Evolutionary conservation across 2,888 invertebrate genomes (phyloP), one percentile per base, ranked within the genome.

Genomic region (Oligia strigilis): DNA sequence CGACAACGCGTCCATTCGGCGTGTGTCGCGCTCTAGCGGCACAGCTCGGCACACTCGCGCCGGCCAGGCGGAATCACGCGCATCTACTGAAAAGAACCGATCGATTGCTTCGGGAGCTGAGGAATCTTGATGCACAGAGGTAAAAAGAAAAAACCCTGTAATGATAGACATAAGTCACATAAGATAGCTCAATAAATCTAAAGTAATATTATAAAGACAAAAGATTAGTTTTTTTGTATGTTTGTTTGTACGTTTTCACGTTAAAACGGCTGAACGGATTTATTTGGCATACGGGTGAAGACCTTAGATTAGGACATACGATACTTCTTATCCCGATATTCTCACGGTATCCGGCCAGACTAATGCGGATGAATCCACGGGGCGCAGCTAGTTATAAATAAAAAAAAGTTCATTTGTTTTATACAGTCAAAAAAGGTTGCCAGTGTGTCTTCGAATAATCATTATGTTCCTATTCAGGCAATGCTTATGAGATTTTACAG

Each of bases 111-210:
- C 97, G 99, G 23, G 99, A 99, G 93, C 95, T 99, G 80, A 98
- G 99, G 83, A 99, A 99, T 95, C 97, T 99, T 67, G 99, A 99
- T 93, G 98, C 98, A 80, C 99, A 99, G 90, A 97, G 98, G 97
- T 97, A 89, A 43, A 1, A 17, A 17, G 5, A 43, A 5, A 9
- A 58, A 55, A 55, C 55, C 19, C 58, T 58, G 58, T 23, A 58
- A 11, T 58, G 23, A n/a, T 23, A 11, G 23, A 58, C 23, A 4
- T 58, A 40, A 40, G 5, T 40, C 40, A 6, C 40, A 6, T 40
- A 23, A n/a, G 11, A 58, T n/a, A 23, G 11, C 23, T 58, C 11
- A 58, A 23, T 23, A 23, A 23, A n/a, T 55, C 9, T 23, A 23
- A 9, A 55, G 0, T 55, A 55, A 55, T 55, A 19, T 19, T 55